A percentile compares a stretch with the other conserved stretches of the same genome.
These are phyloP conservation scores for Condylura cristata DNA, from an alignment of 2,113 vertebrate genomes.

Conservation along the genomic window DNA sequence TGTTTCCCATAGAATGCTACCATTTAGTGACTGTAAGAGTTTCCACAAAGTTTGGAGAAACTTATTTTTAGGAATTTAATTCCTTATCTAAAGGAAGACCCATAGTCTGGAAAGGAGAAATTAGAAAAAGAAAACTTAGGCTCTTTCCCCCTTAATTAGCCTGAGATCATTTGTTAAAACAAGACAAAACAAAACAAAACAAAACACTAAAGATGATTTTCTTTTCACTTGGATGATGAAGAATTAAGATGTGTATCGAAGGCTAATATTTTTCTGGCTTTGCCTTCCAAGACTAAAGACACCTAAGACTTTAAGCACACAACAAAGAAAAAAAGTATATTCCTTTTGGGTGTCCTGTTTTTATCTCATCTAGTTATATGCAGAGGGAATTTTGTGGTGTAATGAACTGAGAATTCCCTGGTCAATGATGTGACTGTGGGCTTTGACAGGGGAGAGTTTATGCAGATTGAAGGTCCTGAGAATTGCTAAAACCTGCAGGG, in stretches of 20 bases:
- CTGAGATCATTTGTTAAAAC: neutral
- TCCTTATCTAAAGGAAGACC: constrained; percentile 2
- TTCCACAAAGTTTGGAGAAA: constrained; percentile 5
- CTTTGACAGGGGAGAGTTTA: neutral
- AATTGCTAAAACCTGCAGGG: neutral
- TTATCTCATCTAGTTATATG: neutral
- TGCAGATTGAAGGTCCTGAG: neutral
- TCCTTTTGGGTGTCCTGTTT: neutral
- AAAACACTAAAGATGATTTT: constrained; percentile 8
- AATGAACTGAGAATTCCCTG: neutral
- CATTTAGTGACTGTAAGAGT: neutral
- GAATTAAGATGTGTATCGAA: neutral
- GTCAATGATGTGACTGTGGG: neutral
- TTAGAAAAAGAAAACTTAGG: neutral
- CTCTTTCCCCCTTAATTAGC: neutral
- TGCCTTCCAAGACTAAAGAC: neutral
- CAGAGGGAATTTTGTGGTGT: neutral
- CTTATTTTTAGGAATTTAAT: constrained; percentile 48
- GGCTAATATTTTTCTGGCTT: neutral
- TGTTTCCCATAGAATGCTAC: neutral
- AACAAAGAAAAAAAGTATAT: neutral
- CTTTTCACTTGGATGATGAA: neutral
- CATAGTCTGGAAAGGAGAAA: neutral
- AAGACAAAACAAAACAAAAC: too few relatives aligned
- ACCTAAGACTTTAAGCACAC: constrained; percentile 34